phyloP scores from a whole-genome alignment of 1,140 invertebrate genomes.

The Micrasema longulum region DNA sequence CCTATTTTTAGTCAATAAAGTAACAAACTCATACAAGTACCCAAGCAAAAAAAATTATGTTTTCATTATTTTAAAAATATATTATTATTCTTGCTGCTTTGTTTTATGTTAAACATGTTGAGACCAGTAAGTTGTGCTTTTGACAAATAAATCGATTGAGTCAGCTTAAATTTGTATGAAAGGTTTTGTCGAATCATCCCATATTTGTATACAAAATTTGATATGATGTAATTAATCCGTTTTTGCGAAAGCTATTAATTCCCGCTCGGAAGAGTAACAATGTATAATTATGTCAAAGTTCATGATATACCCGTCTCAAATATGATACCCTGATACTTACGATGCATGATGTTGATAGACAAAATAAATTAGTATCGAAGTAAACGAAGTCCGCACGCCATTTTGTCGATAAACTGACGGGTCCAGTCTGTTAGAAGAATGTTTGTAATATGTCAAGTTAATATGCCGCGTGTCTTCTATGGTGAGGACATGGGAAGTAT shows the following conservation, averaged over 20 bases:
- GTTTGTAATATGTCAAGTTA: constrained; percentile 52
- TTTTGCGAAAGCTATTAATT: too few relatives aligned
- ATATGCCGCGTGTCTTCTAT: constrained; percentile 43
- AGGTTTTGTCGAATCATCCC: too few relatives aligned
- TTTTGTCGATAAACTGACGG: constrained; percentile 33
- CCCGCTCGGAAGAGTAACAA: too few relatives aligned
- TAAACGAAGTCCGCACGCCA: constrained; percentile 33
- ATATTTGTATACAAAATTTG: too few relatives aligned
- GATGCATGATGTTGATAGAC: background rate
- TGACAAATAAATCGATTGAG: too few relatives aligned
- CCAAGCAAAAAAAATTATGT: too few relatives aligned
- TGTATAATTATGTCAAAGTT: background rate
- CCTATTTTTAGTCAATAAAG: constrained; percentile 29
- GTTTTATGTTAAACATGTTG: too few relatives aligned
- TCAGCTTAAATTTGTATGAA: too few relatives aligned
- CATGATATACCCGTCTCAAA: background rate
- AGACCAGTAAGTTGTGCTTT: too few relatives aligned
- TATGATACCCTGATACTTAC: background rate
- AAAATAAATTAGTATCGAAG: constrained; percentile 17
- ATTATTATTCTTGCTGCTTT: too few relatives aligned
- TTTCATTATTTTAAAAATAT: too few relatives aligned
- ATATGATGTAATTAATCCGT: background rate
- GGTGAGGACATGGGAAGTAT: constrained; percentile 4
- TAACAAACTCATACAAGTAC: constrained; percentile 22
- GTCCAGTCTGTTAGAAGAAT: constrained; percentile 41